phyloP scores from a whole-genome alignment of 2,797 vertebrate genomes.

The Notoglanidium macrostoma region DNA sequence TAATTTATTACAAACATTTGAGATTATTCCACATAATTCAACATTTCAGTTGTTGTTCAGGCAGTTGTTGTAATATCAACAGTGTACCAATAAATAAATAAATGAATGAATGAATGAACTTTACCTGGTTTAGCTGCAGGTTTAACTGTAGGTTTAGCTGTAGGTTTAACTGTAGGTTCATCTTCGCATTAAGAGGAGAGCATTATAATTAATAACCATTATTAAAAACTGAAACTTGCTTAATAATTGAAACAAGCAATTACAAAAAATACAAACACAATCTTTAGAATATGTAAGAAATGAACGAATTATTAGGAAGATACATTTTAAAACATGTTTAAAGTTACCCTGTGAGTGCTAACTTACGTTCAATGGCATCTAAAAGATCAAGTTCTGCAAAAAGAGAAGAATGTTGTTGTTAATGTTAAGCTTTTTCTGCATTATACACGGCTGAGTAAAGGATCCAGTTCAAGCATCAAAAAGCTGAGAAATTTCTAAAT shows the following conservation, averaged over 20 bases:
- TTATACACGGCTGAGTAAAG: neutral
- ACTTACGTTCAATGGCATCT: slow-evolving; percentile 54
- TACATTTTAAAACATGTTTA: neutral
- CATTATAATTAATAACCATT: slow-evolving; percentile 11
- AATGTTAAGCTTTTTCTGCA: neutral
- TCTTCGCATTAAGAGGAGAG: neutral
- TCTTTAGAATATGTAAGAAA: neutral
- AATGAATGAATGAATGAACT: neutral
- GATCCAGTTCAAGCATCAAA: neutral
- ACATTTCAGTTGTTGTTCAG: neutral
- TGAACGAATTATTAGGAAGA: neutral
- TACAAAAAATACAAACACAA: neutral
- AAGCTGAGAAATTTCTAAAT: neutral
- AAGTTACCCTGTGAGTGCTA: neutral
- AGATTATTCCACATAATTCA: neutral
- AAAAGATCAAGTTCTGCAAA: slow-evolving; percentile 32
- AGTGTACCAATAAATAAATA: neutral
- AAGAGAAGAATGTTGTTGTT: neutral
- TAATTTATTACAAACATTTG: neutral
- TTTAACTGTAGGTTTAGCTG: neutral
- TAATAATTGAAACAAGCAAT: neutral
- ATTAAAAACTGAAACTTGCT: neutral
- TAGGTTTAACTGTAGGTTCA: neutral
- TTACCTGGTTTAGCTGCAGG: slow-evolving; percentile 30
- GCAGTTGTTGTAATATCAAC: neutral